A percentile compares a stretch with the other conserved stretches of the same genome.
Conservation (phyloP, 1,140 invertebrate species). For the Chrysoperla carnea region DNA sequence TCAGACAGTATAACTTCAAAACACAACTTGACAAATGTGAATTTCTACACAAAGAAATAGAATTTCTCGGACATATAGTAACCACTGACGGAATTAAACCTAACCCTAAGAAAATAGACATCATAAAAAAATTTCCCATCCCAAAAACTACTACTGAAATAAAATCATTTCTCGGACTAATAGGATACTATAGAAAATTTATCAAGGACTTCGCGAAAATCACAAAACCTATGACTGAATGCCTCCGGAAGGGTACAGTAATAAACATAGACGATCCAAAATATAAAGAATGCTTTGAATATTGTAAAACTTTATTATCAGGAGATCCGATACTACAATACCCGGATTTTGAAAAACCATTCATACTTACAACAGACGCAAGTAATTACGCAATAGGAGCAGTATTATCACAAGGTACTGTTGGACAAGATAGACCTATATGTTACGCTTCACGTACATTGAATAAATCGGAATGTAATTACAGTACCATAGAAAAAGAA, state of each 20-base stretch:
- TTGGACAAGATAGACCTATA: conserved; percentile 5
- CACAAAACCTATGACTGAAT: conserved; percentile 5
- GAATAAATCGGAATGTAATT: conserved; percentile 3
- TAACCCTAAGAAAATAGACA: conserved; percentile 11
- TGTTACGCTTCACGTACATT: conserved; percentile 1
- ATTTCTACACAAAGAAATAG: conserved; percentile 9
- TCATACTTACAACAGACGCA: conserved; percentile 19
- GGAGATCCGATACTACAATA: conserved; percentile 14
- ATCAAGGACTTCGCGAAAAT: conserved; percentile 12
- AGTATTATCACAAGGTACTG: conserved; percentile 11
- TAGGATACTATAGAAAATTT: conserved; percentile 15
- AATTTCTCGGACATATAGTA: conserved; percentile 12
- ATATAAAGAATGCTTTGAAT: conserved; percentile 9
- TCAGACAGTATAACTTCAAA: conserved; percentile 10
- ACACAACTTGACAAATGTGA: conserved; percentile 11
- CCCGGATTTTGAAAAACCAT: conserved; percentile 17
- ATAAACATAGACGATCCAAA: conserved; percentile 2
- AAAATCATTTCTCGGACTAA: conserved; percentile 12
- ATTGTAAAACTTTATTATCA: conserved; percentile 9
- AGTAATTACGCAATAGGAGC: conserved; percentile 14
- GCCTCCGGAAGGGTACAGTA: conserved; percentile 3
- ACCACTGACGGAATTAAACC: conserved; percentile 10
- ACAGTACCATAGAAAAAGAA: conserved; percentile 4
- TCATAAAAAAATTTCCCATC: conserved; percentile 9
- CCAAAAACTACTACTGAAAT: conserved; percentile 11